Percentiles rank a stretch among this genome's conserved stretches.
Evolutionary conservation across 2,113 vertebrate genomes (phyloP).

Genomic region (Dicentrarchus labrax): DNA sequence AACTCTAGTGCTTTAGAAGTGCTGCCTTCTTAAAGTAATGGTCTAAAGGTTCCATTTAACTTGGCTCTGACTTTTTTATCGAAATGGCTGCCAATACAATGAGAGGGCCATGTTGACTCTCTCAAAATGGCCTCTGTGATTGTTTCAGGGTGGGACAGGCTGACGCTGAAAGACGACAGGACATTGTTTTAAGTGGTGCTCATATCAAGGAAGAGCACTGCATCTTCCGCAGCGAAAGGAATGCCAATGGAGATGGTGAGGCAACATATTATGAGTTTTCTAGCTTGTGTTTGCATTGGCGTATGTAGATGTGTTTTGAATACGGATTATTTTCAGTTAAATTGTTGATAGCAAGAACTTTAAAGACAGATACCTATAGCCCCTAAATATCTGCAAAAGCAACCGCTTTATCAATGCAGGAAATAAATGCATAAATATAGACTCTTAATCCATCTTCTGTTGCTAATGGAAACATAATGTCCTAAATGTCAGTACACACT

Average conservation of each 20-base stretch:
- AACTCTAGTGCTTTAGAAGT: conserved; percentile 11
- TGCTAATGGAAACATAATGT: not conserved
- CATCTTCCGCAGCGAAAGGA: conserved; percentile 95
- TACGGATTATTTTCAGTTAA: not conserved
- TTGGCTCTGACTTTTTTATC: not conserved
- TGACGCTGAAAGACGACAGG: conserved; percentile 94
- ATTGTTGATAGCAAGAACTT: not conserved
- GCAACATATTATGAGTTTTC: not conserved
- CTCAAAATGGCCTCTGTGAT: conserved; percentile 59
- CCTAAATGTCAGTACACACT: not conserved
- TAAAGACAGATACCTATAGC: not conserved
- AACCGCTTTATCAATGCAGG: not conserved
- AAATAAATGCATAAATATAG: not conserved
- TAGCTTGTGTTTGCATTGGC: not conserved
- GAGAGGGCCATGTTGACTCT: conserved; percentile 4
- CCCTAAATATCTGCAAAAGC: not conserved
- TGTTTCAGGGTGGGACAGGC: conserved; percentile 94
- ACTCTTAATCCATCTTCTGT: conserved; percentile 4
- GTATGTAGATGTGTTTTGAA: not conserved
- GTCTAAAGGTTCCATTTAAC: conserved; percentile 18
- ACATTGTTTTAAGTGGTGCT: conserved; percentile 97
- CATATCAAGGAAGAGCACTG: conserved; percentile 99
- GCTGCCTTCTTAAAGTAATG: not conserved
- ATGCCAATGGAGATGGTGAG: conserved; percentile 91
- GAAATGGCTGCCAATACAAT: conserved; percentile 35